phyloP scores from a whole-genome alignment of 2,888 invertebrate species.

The Chloroclystis v-ata region DNA sequence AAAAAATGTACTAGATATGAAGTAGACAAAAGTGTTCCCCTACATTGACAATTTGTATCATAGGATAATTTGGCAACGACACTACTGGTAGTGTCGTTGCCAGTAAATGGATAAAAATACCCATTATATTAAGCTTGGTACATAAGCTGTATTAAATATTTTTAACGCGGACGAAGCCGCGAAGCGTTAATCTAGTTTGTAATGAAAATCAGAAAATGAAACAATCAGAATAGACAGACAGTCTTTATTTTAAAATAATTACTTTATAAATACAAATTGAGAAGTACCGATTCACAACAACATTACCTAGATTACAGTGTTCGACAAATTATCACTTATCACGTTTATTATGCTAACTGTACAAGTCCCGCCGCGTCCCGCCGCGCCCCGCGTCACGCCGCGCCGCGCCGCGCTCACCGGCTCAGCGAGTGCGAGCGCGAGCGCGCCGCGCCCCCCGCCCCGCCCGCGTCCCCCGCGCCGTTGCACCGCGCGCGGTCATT shows the following conservation, averaged over 20 bases:
- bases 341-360: conserved; percentile 61
- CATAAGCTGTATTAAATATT: no score
- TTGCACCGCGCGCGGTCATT: conserved; percentile 66
- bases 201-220: conserved; percentile 28
- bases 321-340: conserved; percentile 74
- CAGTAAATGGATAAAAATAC: no score
- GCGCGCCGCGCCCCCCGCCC: conserved; percentile 54
- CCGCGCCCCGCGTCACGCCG: conserved; percentile 24
- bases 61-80: no score
- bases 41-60: no score
- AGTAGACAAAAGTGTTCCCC: no score
- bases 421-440: conserved; percentile 81
- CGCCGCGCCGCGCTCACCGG: conserved; percentile 75
- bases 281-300: conserved; percentile 77
- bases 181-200: no score
- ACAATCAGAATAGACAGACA: conserved; percentile 55
- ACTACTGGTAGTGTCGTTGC: no score
- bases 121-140: no score
- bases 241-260: conserved; percentile 73
- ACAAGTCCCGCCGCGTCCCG: conserved; percentile 40
- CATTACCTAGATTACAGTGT: conserved; percentile 70
- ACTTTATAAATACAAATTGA: conserved; percentile 77
- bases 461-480: conserved; percentile 59
- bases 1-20: no score
- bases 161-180: no score